Base-by-base conservation (phyloP, 2,888 invertebrate genomes). In the Diplolepis rosae region DNA sequence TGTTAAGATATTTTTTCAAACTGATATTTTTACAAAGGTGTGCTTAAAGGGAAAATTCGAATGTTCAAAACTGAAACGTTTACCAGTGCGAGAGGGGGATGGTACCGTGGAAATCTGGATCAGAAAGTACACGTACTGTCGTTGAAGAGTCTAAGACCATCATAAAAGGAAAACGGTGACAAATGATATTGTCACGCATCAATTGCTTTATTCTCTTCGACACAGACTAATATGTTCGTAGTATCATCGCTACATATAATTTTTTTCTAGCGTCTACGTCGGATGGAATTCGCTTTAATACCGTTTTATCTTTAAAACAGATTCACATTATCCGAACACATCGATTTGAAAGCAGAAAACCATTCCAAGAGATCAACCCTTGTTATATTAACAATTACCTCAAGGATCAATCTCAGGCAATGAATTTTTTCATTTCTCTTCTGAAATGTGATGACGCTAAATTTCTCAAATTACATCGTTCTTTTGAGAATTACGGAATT, bases 21-120 rank as follows among this genome's bases (percentile, higher is more conserved):
- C 18, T 56, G 13, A 24, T 61, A 1, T 24, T 61, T 61, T 52
- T 28, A 3, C 28, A n/a, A 4, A 13, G 4, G 13, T 2, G 4
- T 27, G 24, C 24, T 24, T 24, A n/a, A n/a, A 13, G 5, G 32
- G n/a, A 61, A 22, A 61, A 61, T 39, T 39, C 39, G 61, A 61
- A 61, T 61, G 61, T 61, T 61, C 61, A 61, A 61, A 61, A 61
- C 61, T 61, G 61, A 61, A 61, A 61, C 61, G 39, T 15, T 61
- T 61, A 61, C 39, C 3, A 39, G 39, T 39, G 39, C 24, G 24
- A 61, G n/a, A 39, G 39, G 54, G 54, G 28, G 54, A 32, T 56
- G 54, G 32, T 32, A 56, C 54, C 54, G 54, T 35, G 56, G 56
- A 61, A 61, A 35, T 39, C 24, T 61, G 56, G 27, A 39, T 61